Conservation (phyloP, 2,888 invertebrate genomes). For the Lacanobia oleracea region DNA sequence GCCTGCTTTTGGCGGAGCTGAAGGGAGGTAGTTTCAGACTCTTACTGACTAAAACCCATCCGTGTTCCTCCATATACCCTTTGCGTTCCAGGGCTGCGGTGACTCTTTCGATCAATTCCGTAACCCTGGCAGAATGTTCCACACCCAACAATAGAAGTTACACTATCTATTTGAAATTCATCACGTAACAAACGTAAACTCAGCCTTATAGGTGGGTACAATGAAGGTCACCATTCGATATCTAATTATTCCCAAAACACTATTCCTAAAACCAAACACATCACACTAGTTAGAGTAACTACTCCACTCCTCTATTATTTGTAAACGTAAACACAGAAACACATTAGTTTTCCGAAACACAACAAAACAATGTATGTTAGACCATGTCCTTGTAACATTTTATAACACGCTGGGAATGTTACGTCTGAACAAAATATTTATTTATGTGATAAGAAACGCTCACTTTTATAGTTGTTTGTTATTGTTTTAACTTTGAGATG, state of each 20-base stretch:
- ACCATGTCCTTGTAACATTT: constrained; percentile 51
- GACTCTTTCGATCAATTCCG: no score
- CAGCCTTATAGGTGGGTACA: background rate
- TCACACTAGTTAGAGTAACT: constrained; percentile 11
- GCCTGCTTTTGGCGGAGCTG: no score
- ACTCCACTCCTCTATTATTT: constrained; percentile 11
- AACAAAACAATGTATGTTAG: constrained; percentile 33
- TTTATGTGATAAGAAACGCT: constrained; percentile 26
- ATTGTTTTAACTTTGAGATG: background rate
- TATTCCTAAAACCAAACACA: constrained; percentile 9
- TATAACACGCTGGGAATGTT: constrained; percentile 16
- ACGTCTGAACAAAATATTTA: constrained; percentile 28
- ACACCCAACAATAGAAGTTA: background rate
- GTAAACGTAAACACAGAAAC: constrained; percentile 40
- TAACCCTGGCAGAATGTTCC: no score
- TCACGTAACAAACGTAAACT: no score
- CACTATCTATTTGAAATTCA: no score
- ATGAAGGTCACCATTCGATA: background rate
- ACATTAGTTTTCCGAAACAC: constrained; percentile 41
- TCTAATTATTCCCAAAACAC: constrained; percentile 3
- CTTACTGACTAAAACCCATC: no score
- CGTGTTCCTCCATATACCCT: no score
- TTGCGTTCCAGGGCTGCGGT: no score
- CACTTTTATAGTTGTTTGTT: constrained; percentile 18
- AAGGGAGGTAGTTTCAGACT: no score